These are phyloP conservation scores for Hybognathus amarus DNA, from an alignment of 2,797 vertebrate species.

Conservation along the genomic window DNA sequence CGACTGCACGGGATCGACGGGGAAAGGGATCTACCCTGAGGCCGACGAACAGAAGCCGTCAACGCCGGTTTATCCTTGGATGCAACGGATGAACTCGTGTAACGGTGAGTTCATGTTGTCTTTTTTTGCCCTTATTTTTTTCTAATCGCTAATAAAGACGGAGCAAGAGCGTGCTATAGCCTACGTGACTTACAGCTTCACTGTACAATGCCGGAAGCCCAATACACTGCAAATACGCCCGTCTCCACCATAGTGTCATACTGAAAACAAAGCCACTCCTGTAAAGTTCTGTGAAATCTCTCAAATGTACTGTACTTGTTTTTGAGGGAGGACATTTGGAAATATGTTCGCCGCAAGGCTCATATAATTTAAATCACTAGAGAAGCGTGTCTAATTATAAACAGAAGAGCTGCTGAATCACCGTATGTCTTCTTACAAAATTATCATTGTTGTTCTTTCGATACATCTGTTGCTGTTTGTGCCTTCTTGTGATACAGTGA, in stretches of 20 bases:
- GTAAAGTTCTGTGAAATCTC: slow-evolving; percentile 11
- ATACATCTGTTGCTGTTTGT: slow-evolving; percentile 31
- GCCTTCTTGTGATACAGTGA: slow-evolving; percentile 6
- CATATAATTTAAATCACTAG: slow-evolving; percentile 32
- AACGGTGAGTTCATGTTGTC: slow-evolving; percentile 85
- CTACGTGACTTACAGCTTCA: slow-evolving; percentile 49
- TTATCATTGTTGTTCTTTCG: slow-evolving; percentile 45
- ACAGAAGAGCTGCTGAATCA: slow-evolving; percentile 24
- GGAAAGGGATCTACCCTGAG: slow-evolving; percentile 87
- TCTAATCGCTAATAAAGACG: slow-evolving; percentile 33
- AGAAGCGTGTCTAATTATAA: slow-evolving; percentile 19
- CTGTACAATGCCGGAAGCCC: slow-evolving; percentile 61
- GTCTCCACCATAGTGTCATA: slow-evolving; percentile 41
- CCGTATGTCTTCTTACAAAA: slow-evolving; percentile 43
- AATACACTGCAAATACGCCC: slow-evolving; percentile 50
- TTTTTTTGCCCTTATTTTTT: slow-evolving; percentile 7
- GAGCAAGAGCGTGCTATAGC: slow-evolving; percentile 14
- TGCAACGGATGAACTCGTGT: slow-evolving; percentile 94
- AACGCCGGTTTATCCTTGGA: slow-evolving; percentile 90
- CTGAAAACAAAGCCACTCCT: slow-evolving; percentile 45
- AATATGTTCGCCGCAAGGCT: slow-evolving; percentile 29
- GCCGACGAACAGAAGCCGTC: slow-evolving; percentile 87
- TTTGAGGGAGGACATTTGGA: slow-evolving; percentile 1
- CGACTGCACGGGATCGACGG: slow-evolving; percentile 86
- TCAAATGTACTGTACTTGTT: slow-evolving; percentile 17